Conservation (phyloP, 2,113 vertebrate species). For the Mirza zaza region DNA sequence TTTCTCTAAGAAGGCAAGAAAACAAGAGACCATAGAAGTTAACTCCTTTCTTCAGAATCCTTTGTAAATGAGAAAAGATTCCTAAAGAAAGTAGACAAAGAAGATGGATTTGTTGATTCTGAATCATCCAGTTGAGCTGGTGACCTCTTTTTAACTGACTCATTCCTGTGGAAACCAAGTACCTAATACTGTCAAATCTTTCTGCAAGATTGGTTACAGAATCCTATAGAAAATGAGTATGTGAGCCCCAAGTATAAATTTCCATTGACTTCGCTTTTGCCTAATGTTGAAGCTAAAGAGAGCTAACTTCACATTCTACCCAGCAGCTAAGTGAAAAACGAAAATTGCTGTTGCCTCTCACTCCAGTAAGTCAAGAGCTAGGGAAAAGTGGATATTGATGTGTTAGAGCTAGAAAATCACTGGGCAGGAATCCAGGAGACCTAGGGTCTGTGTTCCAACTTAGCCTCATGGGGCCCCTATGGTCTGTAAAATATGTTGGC, state of each 20-base stretch:
- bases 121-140: neutral
- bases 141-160: neutral
- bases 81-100: neutral
- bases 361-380: neutral
- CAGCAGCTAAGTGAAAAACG: neutral
- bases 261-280: neutral
- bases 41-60: neutral
- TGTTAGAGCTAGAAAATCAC: neutral
- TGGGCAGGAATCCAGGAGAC: neutral
- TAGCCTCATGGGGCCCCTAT: rapidly evolving
- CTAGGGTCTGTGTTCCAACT: neutral
- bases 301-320: neutral
- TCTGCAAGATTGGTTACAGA: neutral
- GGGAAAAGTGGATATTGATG: neutral
- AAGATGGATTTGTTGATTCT: neutral
- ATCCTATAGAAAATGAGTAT: neutral
- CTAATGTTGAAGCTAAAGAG: neutral
- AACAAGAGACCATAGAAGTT: neutral
- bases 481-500: neutral
- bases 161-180: neutral
- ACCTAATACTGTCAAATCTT: neutral
- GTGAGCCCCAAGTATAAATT: neutral
- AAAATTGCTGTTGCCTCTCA: neutral
- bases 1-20: neutral
- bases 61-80: neutral